Evolutionary conservation across 2,113 vertebrate species (phyloP), one percentile per base, ranked within the genome.

Genomic region (Cyprinodon brontotheroides): DNA sequence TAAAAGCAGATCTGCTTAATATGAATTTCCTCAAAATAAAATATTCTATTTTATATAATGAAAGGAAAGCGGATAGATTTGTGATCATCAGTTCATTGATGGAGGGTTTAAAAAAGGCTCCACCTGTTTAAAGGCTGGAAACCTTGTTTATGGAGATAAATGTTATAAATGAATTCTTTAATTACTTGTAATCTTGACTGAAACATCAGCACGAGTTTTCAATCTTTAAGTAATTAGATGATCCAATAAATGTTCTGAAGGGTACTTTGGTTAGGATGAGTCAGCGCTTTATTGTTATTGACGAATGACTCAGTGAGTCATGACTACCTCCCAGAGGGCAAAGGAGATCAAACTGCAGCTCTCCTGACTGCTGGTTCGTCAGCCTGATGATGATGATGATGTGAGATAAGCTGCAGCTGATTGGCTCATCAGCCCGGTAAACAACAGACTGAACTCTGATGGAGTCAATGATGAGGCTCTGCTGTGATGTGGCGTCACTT

Each of bases 231-330:
- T 41, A 41, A 9, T 41, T 17, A 50, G 14, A 20, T 50, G 14
- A 17, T 20, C 15, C 17, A 14, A 50, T 5, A 17, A 17, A 50
- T 17, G 48, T 50, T 50, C 13, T 48, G 14, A 9, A 41, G 9
- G 41, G 5, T 41, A 41, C 41, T 6, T 41, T 9, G 4, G 9
- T 6, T 41, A 9, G 9, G 41, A 20, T 53, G 15, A 53, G 48
- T 37, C 12, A 37, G 60, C 41, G 38, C 38, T 48, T 68, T 69
- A 29, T 64, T 53, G 50, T 36, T 70, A 37, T 64, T 37, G 15
- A 8, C 68, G 37, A 38, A 38, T 70, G 75, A 77, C n/a, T 70
- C 75, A 70, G 64, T 47, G 61, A 77, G 47, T 77, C 74, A 4
- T 9, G 5, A 41, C 41, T 17, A 29, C 67, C 6, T 29, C n/a